Evolutionary conservation across 92 coral and sea anemone genomes (phyloP).

Genomic region (Parazoanthus atlanticus): DNA sequence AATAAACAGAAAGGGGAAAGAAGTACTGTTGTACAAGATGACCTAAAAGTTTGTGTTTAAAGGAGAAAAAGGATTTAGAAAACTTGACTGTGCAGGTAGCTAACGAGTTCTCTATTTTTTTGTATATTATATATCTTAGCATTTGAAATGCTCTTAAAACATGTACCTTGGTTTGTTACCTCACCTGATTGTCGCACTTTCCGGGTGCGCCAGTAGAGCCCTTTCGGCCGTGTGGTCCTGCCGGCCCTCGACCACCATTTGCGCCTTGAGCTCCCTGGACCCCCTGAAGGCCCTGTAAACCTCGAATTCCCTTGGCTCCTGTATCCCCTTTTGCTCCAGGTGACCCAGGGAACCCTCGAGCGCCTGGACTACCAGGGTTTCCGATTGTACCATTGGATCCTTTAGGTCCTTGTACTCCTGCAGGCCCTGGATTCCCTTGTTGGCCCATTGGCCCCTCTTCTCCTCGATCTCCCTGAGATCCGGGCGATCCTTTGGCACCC

Average conservation of each 20-base stretch:
- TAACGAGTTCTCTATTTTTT: too few species aligned
- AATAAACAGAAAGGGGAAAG: too few species aligned
- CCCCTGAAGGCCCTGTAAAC: conserved; percentile 14
- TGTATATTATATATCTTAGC: too few species aligned
- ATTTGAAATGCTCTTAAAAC: too few species aligned
- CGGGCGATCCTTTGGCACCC: background rate
- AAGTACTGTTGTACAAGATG: too few species aligned
- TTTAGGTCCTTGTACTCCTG: conserved; percentile 15
- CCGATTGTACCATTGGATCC: conserved; percentile 6
- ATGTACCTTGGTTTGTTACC: background rate
- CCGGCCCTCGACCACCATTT: conserved; percentile 7
- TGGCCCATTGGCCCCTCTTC: conserved; percentile 1
- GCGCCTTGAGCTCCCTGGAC: background rate
- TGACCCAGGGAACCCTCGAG: conserved; percentile 19
- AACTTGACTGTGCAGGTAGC: too few species aligned
- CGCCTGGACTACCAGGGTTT: background rate
- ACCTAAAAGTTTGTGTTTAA: too few species aligned
- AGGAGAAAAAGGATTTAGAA: too few species aligned
- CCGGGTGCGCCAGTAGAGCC: conserved; percentile 19
- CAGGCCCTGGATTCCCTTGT: conserved; percentile 5
- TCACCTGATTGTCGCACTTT: conserved; percentile 12
- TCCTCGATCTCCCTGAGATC: conserved; percentile 15
- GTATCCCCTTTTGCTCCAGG: conserved; percentile 12
- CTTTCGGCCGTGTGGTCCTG: conserved; percentile 13
- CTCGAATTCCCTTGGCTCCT: conserved; percentile 17